Conservation (phyloP, 1,140 invertebrate genomes). For the Chlorops oryzae region DNA sequence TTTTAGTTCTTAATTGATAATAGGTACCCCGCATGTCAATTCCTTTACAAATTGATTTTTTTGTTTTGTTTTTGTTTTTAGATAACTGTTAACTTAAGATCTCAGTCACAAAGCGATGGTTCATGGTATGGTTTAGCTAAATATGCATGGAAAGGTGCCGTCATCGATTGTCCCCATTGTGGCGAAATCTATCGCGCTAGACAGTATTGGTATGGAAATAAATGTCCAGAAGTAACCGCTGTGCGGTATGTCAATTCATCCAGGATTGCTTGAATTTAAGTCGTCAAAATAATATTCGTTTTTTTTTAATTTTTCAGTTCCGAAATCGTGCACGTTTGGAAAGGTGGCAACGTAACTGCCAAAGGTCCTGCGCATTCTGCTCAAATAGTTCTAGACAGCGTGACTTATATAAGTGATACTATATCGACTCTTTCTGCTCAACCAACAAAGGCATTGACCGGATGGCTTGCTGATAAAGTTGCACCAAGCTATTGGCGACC, state of each 20-base stretch:
- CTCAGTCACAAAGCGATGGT: conserved; percentile 59
- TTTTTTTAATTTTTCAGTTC: conserved; percentile 33
- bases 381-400: conserved; percentile 68
- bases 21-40: not conserved
- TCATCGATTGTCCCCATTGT: conserved; percentile 74
- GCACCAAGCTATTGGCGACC: conserved; percentile 77
- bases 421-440: conserved; percentile 63
- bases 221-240: conserved; percentile 62
- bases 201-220: conserved; percentile 82
- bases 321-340: conserved; percentile 77
- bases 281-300: not conserved
- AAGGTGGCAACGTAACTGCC: conserved; percentile 53
- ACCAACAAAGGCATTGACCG: conserved; percentile 62
- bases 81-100: conserved; percentile 56
- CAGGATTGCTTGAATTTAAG: not conserved
- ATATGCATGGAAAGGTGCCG: conserved; percentile 76
- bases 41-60: not conserved
- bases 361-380: conserved; percentile 61
- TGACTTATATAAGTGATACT: conserved; percentile 65
- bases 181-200: conserved; percentile 76
- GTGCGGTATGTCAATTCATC: conserved; percentile 48
- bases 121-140: conserved; percentile 67
- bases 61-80: conserved; percentile 17
- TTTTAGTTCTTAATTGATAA: conserved; percentile 6
- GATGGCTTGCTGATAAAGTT: conserved; percentile 69